phyloP scores from a whole-genome alignment of 2,113 vertebrate genomes.

The Dromiciops gliroides region DNA sequence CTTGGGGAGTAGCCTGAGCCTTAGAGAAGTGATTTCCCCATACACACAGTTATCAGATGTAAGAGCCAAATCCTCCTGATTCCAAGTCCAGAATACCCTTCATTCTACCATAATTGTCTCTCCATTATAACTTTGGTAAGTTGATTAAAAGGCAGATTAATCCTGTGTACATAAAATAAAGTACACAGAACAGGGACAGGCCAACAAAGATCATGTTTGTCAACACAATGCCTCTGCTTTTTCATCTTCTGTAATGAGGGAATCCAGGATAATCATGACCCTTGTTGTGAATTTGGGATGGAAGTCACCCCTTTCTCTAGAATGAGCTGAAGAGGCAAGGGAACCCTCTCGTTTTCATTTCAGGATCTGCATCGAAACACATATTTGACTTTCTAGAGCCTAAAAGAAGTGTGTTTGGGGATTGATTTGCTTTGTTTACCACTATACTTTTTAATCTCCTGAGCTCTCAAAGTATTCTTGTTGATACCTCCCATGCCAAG shows the following conservation, averaged over 20 bases:
- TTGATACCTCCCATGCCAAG: not conserved
- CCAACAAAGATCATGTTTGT: constrained; percentile 13
- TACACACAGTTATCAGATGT: not conserved
- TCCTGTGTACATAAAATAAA: constrained; percentile 41
- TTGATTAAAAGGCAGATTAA: not conserved
- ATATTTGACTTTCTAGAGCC: not conserved
- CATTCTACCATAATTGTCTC: not conserved
- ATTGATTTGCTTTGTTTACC: constrained; percentile 16
- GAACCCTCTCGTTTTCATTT: not conserved
- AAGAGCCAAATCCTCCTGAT: not conserved
- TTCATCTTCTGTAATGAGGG: constrained; percentile 17
- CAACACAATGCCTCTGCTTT: not conserved
- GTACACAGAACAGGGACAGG: constrained; percentile 13
- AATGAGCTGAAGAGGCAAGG: not conserved
- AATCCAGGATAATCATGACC: not conserved
- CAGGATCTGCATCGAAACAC: not conserved
- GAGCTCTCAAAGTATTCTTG: not conserved
- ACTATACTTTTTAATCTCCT: not conserved
- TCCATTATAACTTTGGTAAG: not conserved
- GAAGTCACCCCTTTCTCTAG: not conserved
- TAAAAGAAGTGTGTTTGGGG: not conserved
- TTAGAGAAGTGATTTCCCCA: not conserved
- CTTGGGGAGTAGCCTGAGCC: not conserved
- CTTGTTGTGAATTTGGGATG: not conserved
- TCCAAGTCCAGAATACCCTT: not conserved